Percentiles rank a stretch among this genome's conserved stretches.
These are phyloP conservation scores for Ennomos quercinarius DNA, from an alignment of 2,888 invertebrate genomes.

Conservation along the genomic window DNA sequence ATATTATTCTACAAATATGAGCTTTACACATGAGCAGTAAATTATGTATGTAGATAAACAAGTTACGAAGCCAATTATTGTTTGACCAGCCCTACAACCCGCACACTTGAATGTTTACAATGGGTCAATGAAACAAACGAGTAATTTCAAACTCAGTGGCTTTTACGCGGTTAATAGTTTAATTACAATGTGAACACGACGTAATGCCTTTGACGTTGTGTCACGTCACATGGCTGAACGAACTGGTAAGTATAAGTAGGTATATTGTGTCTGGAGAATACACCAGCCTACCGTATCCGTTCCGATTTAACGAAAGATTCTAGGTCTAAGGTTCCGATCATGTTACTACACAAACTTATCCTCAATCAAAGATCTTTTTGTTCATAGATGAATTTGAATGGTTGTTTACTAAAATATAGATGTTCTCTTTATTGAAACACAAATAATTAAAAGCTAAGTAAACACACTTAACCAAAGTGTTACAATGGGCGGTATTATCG, in stretches of 20 bases:
- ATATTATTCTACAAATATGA: too few relatives aligned
- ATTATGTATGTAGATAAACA: slow-evolving; percentile 18
- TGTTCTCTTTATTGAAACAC: too few relatives aligned
- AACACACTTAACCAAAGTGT: too few relatives aligned
- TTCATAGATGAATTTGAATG: too few relatives aligned
- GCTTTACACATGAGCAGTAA: slow-evolving; percentile 11
- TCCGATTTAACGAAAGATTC: too few relatives aligned
- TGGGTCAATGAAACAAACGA: slow-evolving; percentile 29
- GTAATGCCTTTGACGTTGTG: slow-evolving; percentile 23
- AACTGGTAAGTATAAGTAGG: not conserved
- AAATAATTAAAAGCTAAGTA: too few relatives aligned
- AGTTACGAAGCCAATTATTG: slow-evolving; percentile 25
- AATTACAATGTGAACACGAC: slow-evolving; percentile 18
- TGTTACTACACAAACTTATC: too few relatives aligned
- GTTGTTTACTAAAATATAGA: too few relatives aligned
- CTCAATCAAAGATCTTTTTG: too few relatives aligned
- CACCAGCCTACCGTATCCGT: too few relatives aligned
- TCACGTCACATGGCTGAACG: slow-evolving; percentile 1
- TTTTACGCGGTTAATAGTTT: slow-evolving; percentile 20
- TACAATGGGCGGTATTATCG: too few relatives aligned
- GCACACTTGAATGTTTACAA: slow-evolving; percentile 28
- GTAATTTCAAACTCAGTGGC: slow-evolving; percentile 32
- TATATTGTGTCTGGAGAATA: not conserved
- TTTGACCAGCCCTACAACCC: slow-evolving; percentile 25
- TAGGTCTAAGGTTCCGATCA: too few relatives aligned